These are phyloP conservation scores for Murina feae DNA, from an alignment of 2,113 vertebrate genomes.

Conservation along the genomic window DNA sequence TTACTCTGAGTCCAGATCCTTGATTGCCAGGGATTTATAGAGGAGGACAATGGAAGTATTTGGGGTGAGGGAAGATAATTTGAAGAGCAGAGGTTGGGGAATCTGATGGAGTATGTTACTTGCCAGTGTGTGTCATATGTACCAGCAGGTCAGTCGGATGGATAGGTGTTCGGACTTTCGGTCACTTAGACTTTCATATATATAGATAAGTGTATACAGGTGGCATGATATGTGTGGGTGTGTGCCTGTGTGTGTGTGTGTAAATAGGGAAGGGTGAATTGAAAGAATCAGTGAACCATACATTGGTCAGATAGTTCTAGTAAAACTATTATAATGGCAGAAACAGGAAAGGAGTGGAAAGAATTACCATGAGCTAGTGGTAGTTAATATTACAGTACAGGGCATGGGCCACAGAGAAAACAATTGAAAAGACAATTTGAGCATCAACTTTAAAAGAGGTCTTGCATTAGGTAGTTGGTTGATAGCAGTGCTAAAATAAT, in stretches of 20 bases:
- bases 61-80: not conserved
- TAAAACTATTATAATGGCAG: not conserved
- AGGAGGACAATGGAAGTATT: not conserved
- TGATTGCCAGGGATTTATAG: not conserved
- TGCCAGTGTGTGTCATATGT: too few relatives aligned
- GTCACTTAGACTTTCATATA: too few relatives aligned
- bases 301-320: not conserved
- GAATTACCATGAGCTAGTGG: not conserved
- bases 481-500: not conserved
- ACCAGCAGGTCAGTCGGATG: too few relatives aligned
- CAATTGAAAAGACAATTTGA: not conserved
- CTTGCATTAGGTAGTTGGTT: not conserved
- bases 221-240: not conserved
- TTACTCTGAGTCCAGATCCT: not conserved
- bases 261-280: not conserved
- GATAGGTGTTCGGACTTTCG: too few relatives aligned
- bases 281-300: not conserved
- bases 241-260: too few relatives aligned
- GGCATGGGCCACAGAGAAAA: not conserved
- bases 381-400: not conserved
- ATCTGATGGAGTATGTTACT: not conserved
- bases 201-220: not conserved
- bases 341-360: not conserved
- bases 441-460: not conserved
- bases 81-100: not conserved